phyloP scores from a whole-genome alignment of 2,113 vertebrate species.

The Phoenicopterus ruber region DNA sequence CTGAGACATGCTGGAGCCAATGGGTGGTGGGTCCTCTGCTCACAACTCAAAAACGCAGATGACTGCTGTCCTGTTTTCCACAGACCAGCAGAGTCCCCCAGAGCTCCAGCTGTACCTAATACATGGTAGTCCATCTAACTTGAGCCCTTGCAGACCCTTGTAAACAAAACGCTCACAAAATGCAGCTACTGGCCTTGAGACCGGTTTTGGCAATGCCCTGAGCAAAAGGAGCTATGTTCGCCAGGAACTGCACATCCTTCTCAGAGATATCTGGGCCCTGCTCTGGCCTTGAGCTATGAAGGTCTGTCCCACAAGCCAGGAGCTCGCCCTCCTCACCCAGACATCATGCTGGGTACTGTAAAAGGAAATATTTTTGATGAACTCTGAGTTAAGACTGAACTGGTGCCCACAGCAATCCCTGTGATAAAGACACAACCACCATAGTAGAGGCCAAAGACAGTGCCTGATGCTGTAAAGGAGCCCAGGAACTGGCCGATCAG shows the following conservation, averaged over 20 bases:
- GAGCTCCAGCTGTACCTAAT: background rate
- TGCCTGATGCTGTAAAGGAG: slow-evolving; percentile 83
- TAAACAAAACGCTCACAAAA: background rate
- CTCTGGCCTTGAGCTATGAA: background rate
- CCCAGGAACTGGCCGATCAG: slow-evolving; percentile 82
- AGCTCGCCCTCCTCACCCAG: background rate
- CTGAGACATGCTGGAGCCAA: background rate
- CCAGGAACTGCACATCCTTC: background rate
- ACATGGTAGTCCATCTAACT: background rate
- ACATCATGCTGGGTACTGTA: background rate
- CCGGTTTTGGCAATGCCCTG: background rate
- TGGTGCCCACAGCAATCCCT: background rate
- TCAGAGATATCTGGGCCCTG: background rate
- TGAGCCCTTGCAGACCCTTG: background rate
- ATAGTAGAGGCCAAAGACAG: slow-evolving; percentile 74
- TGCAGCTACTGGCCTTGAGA: background rate
- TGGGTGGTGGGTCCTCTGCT: background rate
- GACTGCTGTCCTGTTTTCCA: background rate
- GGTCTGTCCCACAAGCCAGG: background rate
- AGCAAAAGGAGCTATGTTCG: background rate
- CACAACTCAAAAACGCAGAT: background rate
- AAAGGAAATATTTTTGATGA: background rate
- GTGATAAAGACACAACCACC: background rate
- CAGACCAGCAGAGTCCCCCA: background rate
- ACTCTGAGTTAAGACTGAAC: background rate